Conservation (phyloP, 2,888 invertebrate genomes). For the Campoletis raptor region DNA sequence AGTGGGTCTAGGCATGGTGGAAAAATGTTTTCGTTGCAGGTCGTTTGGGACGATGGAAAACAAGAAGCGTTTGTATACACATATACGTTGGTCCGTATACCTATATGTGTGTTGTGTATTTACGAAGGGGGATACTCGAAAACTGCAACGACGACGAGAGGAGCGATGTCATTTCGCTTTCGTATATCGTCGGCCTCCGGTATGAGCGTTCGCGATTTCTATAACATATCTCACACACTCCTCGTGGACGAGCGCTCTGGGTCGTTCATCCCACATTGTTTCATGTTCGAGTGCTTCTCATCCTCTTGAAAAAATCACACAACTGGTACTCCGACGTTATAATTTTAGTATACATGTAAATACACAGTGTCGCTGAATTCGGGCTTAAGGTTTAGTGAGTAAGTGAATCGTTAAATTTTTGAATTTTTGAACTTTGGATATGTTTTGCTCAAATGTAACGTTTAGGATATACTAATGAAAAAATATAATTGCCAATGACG, state of each 20-base stretch:
- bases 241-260: constrained; percentile 27
- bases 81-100: background rate
- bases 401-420: background rate
- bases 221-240: constrained; percentile 33
- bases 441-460: background rate
- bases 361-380: background rate
- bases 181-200: constrained; percentile 28
- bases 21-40: constrained; percentile 36
- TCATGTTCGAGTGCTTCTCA: constrained; percentile 48
- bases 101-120: background rate
- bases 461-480: background rate
- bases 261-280: constrained; percentile 62
- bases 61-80: constrained; percentile 14
- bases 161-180: constrained; percentile 41
- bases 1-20: constrained; percentile 29
- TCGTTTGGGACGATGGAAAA: constrained; percentile 17
- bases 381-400: background rate
- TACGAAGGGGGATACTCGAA: constrained; percentile 18
- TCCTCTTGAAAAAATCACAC: constrained; percentile 39
- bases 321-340: background rate
- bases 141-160: constrained; percentile 44
- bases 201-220: constrained; percentile 42
- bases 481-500: background rate
- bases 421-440: background rate
- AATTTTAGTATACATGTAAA: background rate